phyloP scores from a whole-genome alignment of 2,797 vertebrate genomes.

The Pseudomugil tenellus region DNA sequence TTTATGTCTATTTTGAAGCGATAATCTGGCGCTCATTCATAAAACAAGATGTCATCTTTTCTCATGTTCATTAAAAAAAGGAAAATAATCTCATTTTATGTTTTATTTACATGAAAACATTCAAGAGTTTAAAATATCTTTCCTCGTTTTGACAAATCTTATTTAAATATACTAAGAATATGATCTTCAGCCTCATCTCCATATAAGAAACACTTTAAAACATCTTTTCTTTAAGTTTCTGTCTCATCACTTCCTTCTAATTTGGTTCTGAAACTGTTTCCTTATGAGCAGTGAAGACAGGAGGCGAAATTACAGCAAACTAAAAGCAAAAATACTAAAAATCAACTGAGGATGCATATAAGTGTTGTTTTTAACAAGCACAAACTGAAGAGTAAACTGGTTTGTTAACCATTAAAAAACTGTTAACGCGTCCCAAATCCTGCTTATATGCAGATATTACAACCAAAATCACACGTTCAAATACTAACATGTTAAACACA shows the following conservation, averaged over 20 bases:
- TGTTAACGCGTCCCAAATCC: no score
- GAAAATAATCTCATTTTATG: no score
- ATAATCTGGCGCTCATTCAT: neutral
- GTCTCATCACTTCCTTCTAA: neutral
- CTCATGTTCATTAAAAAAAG: neutral
- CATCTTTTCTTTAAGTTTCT: no score
- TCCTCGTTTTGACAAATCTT: no score
- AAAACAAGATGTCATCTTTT: neutral
- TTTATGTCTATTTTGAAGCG: neutral
- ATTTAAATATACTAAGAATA: no score
- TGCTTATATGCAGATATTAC: no score
- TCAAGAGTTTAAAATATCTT: neutral
- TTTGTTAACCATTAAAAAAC: neutral
- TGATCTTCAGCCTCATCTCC: no score
- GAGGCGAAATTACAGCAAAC: neutral
- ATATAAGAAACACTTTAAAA: no score
- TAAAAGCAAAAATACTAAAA: neutral
- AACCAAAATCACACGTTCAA: no score
- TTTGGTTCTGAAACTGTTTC: neutral
- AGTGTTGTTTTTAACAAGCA: neutral
- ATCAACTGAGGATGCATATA: no score
- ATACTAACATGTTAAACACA: no score
- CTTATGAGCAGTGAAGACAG: neutral
- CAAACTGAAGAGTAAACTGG: neutral
- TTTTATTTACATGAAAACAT: neutral